Base-by-base conservation (phyloP, 2,888 invertebrate genomes). In the Eugnorisma glareosa region DNA sequence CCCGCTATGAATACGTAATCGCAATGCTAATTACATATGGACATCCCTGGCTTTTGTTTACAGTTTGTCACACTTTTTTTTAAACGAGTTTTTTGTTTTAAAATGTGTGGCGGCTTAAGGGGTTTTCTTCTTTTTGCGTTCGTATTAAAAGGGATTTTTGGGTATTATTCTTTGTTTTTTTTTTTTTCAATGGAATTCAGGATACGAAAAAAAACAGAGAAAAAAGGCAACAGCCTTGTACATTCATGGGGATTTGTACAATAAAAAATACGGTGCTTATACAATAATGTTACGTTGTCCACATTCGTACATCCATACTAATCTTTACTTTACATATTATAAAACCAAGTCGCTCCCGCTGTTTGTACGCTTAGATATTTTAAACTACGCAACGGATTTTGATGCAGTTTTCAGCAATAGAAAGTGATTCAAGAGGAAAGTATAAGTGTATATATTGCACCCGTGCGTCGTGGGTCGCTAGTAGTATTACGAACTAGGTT, bases 1-100 rank as follows among this genome's bases (percentile, higher is more conserved):
- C 15, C 7, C 13, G 71, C 71, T 51, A 82, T 85, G 83, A 82
- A 85, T 83, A 85, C 74, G 61, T 85, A 74, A 83, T 78, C 24
- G 21, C 24, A 28, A 37, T 31, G 35, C 72, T 83, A 78, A 85
- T 82, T 81, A 82, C 67, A 28, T 40, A 35, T 13, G 63, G 83
- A 61, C 69, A 67, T 66, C 76, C 37, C 54, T 70, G 59, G 54
- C 18, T 24, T 48, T 81, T 64, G 77, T 81, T 54, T 63, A 35
- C 28, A 37, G 51, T 64, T 59, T 51, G 45, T 69, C 18, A 31
- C n/a, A 10, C 7, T 45, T 79, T 79, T 74, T 73, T 11, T 73
- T 1, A 37, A 37, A 10, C 1, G 15, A 68, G 15, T 43, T 59
- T 63, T 40, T 15, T 13, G 15, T 43, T 64, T 64, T 51, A 28